Base-by-base conservation (phyloP, 2,797 vertebrate genomes). In the Ptychobarbus kaznakovi region DNA sequence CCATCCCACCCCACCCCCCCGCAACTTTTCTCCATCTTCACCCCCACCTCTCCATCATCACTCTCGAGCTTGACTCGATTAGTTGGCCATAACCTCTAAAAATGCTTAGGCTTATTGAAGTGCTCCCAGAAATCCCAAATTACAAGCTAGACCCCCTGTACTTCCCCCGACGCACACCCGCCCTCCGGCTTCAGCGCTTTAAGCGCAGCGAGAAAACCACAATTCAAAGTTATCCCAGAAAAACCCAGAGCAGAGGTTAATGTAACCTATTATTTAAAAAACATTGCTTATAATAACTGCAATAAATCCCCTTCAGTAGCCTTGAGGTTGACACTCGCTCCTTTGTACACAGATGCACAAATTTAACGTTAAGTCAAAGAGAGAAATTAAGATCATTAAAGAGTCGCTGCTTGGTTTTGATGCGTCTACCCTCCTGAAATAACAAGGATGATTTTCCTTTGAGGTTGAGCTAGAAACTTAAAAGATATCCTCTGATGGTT, bases 101-200 rank as follows among this genome's bases (percentile, higher is more conserved):
- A 88, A 88, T 80, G 78, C 86, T 73, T n/a, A 56, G 87, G 80
- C 87, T 88, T 85, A 89, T 73, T 87, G 88, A 90, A 86, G 85
- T 79, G 87, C 86, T 89, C 87, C 87, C 86, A 86, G 87, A 91
- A 91, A 89, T 88, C 88, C 87, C 87, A 89, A 91, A 94, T 92
- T 86, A 90, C 90, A 89, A 91, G 88, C 89, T 87, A 87, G 86
- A 87, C 89, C 87, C 76, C 87, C 80, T 89, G 85, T 89, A 87
- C 86, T 88, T 88, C 83, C 87, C 84, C 80, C 81, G 81, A 82
- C 65, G 35, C 72, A 72, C 83, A 84, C 72, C 74, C 86, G 32
- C 68, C 56, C 86, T 84, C 76, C 89, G 61, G 81, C 38, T 68
- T 80, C 66, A 32, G 79, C 61, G 72, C 77, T 82, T 72, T 32